A percentile compares a stretch with the other conserved stretches of the same genome.
These are phyloP conservation scores for Melitaea athalia DNA, from an alignment of 2,888 invertebrate genomes.

Conservation along the genomic window DNA sequence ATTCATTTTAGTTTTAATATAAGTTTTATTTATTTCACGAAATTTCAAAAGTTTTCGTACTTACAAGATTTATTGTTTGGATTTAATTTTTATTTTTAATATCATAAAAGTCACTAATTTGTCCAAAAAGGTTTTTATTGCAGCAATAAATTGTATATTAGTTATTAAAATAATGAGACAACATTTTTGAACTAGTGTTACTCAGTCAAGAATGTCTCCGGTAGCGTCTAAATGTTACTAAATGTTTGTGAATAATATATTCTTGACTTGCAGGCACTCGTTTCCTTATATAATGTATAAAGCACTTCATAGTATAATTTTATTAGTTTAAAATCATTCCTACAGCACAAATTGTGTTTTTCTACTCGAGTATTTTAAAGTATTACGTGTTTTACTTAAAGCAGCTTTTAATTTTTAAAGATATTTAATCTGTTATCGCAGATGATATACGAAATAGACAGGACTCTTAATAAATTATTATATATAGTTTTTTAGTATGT, in stretches of 20 bases:
- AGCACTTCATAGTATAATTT: constrained; percentile 23
- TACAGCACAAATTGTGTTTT: constrained; percentile 48
- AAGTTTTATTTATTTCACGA: constrained; percentile 25
- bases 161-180: neutral
- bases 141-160: constrained; percentile 4
- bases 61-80: constrained; percentile 14
- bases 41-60: constrained; percentile 28
- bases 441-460: constrained; percentile 37
- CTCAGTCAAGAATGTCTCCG: neutral
- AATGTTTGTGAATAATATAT: constrained; percentile 9
- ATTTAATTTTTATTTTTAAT: neutral
- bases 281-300: constrained; percentile 8
- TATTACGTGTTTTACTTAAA: constrained; percentile 58
- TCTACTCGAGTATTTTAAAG: constrained; percentile 63
- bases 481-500: constrained; percentile 32
- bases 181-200: neutral
- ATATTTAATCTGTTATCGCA: constrained; percentile 27
- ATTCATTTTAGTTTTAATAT: constrained; percentile 15
- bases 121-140: neutral
- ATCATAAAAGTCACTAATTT: neutral
- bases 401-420: constrained; percentile 49
- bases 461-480: constrained; percentile 45
- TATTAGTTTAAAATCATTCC: constrained; percentile 40
- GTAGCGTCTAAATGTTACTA: neutral
- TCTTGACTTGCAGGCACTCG: neutral